Evolutionary conservation across 1,140 invertebrate species (phyloP).

Genomic region (Solenopsis fugax): DNA sequence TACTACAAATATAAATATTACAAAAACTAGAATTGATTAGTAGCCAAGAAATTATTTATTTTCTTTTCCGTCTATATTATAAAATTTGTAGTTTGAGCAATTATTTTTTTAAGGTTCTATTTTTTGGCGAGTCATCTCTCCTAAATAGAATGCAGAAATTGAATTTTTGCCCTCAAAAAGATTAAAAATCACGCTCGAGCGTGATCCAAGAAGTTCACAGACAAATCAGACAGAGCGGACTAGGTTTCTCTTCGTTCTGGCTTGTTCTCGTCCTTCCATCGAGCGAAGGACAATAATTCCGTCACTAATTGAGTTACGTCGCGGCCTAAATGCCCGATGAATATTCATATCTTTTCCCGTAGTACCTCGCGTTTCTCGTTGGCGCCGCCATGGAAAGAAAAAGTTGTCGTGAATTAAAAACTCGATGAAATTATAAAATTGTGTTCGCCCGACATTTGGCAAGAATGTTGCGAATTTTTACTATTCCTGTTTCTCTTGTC

Average conservation of each 20-base stretch:
- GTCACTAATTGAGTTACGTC: constrained; percentile 80
- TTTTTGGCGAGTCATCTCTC: neutral
- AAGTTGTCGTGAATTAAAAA: constrained; percentile 78
- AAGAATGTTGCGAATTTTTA: constrained; percentile 68
- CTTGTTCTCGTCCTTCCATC: constrained; percentile 71
- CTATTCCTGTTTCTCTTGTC: constrained; percentile 47
- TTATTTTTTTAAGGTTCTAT: neutral
- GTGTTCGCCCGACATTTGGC: constrained; percentile 68
- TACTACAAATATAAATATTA: neutral
- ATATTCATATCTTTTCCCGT: constrained; percentile 79
- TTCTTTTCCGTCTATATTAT: neutral
- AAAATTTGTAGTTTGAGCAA: neutral
- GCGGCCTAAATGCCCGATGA: constrained; percentile 79
- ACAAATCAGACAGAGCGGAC: constrained; percentile 71
- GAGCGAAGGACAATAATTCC: constrained; percentile 79
- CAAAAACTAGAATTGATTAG: neutral
- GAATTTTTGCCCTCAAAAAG: constrained; percentile 33
- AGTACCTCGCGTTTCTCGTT: constrained; percentile 52
- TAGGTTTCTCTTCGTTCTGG: constrained; percentile 63
- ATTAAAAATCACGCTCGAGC: constrained; percentile 46
- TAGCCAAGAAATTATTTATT: neutral
- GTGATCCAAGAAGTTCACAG: constrained; percentile 70
- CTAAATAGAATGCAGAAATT: constrained; percentile 17
- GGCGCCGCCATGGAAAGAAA: constrained; percentile 68
- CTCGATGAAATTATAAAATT: constrained; percentile 79